Percentiles rank a stretch among this genome's conserved stretches.
Evolutionary conservation across 2,888 invertebrate species (phyloP).

Genomic region (Sinopyrophorus schimmeli): DNA sequence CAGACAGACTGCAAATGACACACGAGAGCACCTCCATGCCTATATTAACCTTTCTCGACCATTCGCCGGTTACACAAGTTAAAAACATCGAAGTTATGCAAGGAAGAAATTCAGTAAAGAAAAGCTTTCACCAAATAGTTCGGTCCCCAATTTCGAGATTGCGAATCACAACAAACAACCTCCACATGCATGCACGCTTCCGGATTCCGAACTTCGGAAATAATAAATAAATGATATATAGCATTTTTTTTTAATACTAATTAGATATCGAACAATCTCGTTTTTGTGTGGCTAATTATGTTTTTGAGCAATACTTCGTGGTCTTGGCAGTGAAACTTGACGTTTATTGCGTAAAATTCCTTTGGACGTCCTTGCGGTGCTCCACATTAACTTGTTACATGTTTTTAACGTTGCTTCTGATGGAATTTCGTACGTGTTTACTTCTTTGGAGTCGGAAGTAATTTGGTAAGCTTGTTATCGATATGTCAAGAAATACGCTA

Average conservation of each 20-base stretch:
- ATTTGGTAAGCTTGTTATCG: too few species aligned
- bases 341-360: conserved; percentile 12
- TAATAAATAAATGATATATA: too few species aligned
- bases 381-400: conserved; percentile 6
- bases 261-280: too few species aligned
- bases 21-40: conserved; percentile 25
- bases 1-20: conserved; percentile 30
- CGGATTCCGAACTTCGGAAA: conserved; percentile 7
- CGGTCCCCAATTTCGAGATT: conserved; percentile 15
- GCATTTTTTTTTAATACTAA: conserved; percentile 2
- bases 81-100: conserved; percentile 42
- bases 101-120: conserved; percentile 43
- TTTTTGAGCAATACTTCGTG: too few species aligned
- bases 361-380: conserved; percentile 24
- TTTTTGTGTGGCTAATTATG: too few species aligned
- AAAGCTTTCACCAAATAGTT: conserved; percentile 42
- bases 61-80: conserved; percentile 41
- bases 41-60: conserved; percentile 33
- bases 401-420: too few species aligned
- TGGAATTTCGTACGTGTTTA: too few species aligned
- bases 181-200: too few species aligned
- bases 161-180: too few species aligned
- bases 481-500: too few species aligned
- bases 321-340: conserved; percentile 30
- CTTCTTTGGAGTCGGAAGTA: too few species aligned